These are phyloP conservation scores for Synergus laeviventris DNA, from an alignment of 2,888 invertebrate genomes.

Conservation along the genomic window DNA sequence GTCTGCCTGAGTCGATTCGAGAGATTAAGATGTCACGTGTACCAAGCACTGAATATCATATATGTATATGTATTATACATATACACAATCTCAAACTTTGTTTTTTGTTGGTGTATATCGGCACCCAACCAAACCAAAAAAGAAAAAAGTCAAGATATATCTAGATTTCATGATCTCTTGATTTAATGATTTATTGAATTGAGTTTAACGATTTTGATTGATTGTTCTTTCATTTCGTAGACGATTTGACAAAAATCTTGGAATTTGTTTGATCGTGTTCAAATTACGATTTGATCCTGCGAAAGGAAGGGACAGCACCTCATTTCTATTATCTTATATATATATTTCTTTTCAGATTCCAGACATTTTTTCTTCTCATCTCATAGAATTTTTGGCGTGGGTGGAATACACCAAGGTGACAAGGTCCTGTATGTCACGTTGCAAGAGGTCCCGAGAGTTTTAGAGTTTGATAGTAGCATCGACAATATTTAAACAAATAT, in stretches of 20 bases:
- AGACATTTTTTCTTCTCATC: conserved; percentile 45
- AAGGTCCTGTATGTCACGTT: conserved; percentile 52
- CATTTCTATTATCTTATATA: conserved; percentile 43
- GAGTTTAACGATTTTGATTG: neutral
- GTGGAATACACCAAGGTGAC: conserved; percentile 50
- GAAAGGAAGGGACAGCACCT: neutral
- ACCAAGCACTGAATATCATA: conserved; percentile 41
- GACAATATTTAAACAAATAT: neutral
- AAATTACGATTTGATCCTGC: neutral
- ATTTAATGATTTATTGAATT: conserved; percentile 10
- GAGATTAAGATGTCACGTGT: conserved; percentile 71
- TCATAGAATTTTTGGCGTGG: conserved; percentile 42
- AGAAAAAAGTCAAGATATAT: conserved; percentile 42
- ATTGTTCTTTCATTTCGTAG: neutral
- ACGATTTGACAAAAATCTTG: neutral
- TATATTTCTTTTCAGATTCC: conserved; percentile 17
- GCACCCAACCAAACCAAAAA: conserved; percentile 34
- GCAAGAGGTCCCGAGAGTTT: conserved; percentile 49
- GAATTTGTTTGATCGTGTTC: neutral
- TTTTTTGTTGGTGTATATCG: neutral
- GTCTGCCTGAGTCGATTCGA: conserved; percentile 56
- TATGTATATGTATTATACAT: neutral
- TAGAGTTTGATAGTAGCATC: neutral
- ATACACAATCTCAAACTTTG: neutral
- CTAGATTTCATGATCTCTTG: neutral